Base-by-base conservation (phyloP, 2,888 invertebrate genomes). In the Diarsia dahlii region DNA sequence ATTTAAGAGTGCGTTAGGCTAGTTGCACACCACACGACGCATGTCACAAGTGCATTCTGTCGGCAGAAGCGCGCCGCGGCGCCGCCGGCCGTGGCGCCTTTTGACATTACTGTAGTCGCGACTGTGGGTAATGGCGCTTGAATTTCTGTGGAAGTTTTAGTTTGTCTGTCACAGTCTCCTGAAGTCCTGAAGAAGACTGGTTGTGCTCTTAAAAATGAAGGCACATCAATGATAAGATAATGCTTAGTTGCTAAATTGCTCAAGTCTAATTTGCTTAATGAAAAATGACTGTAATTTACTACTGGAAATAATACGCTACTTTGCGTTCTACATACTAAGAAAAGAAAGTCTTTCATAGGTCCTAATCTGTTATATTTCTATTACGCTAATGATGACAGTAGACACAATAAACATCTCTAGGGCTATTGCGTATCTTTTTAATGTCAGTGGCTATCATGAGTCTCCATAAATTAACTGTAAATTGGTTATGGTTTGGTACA, bases 61-160 rank as follows among this genome's bases (percentile, higher is more conserved):
- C 83, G 85, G 82, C 78, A 85, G 89, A 89, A 88, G 86, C 82
- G 87, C 87, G 87, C 88, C 92, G 92, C 94, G 94, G 91, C 94
- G 81, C 54, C 34, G 78, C 90, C 95, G 93, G 81, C 54, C 34
- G 78, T 90, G 95, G 93, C 95, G 94, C 94, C 94, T 85, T 85
- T 83, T 89, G 88, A 88, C 92, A 93, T 92, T 91, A 88, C 93
- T 93, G 88, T 88, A 92, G 84, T 92, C 52, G 46, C 8, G 76
- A 76, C 85, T 85, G 79, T 84, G 45, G 1, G 71, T 50, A 81
- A 54, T 87, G 88, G 82, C 76, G 23, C 3, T 48, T 66, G 65
- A 23, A 1, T 48, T 56, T 72, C 71, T 18, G n/a, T 34, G 6
- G 28, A 56, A 5, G n/a, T 71, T 71, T 18, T 70, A 34, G 10